Evolutionary conservation across 2,888 invertebrate species (phyloP), one percentile per base, ranked within the genome.

Genomic region (Caenorhabditis uteleia): DNA sequence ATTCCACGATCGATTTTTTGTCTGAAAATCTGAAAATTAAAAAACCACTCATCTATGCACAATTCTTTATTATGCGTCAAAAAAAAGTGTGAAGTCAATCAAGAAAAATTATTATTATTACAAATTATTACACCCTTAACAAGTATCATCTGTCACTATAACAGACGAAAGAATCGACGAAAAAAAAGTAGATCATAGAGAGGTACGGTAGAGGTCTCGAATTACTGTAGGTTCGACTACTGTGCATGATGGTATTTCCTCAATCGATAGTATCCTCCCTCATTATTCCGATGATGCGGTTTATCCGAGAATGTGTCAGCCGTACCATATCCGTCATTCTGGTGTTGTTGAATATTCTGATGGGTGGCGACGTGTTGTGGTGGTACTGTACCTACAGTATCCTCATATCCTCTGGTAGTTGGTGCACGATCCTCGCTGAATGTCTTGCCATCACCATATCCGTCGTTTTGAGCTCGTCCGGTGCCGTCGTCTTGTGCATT

Each of bases 231-330:
- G n/a, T 6, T 16, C 18, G 36, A 8, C 42, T 47, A 58, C 34
- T 58, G 59, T 27, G 27, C 18, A 27, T 43, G 26, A n/a, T 44
- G 31, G 46, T 56, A 60, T 25, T 55, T 56, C 16, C 50, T 59
- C 54, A 60, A 43, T 16, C 60, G 66, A 47, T 67, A 67, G 34
- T 60, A 67, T 36, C 66, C 66, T 21, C 60, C 60, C 21, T 60
- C 47, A 40, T 66, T 55, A 21, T n/a, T 29, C 3, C 27, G 6
- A 16, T 26, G 4, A 16, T 43, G 23, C 3, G 47, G 51, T 25
- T 64, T 48, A 20, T 39, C 48, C 40, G 57, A 57, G 36, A 57
- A 49, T 29, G 64, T 34, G 34, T 46, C 42, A 21, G 39, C 39
- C n/a, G 49, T 55, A 20, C 60, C 60, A 49, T 60, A 34, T 5